Evolutionary conservation across 2,888 invertebrate species (phyloP).

Genomic region (Vesta saturnalis): DNA sequence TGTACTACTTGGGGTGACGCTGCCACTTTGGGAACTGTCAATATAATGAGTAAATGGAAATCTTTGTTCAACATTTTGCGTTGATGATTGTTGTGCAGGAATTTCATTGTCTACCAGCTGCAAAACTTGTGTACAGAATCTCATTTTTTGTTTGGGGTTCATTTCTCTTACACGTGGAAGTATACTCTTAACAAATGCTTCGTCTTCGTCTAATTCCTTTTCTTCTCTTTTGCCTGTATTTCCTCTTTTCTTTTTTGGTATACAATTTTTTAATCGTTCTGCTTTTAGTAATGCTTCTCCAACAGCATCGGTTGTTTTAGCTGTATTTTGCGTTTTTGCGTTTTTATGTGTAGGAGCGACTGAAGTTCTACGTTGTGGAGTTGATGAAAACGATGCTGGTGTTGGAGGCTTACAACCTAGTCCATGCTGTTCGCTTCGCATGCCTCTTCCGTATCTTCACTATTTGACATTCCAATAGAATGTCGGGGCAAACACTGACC

Average conservation of each 20-base stretch:
- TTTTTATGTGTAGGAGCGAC: not conserved
- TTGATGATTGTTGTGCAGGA: not conserved
- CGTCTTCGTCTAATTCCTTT: not conserved
- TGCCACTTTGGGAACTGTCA: conserved; percentile 9
- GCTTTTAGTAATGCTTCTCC: not conserved
- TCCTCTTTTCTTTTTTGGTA: not conserved
- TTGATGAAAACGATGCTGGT: not conserved
- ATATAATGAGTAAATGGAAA: not conserved
- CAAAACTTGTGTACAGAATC: conserved; percentile 11
- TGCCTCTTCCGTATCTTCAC: not conserved
- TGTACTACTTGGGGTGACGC: conserved; percentile 5
- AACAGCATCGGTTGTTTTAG: too few species aligned
- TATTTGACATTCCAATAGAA: not conserved
- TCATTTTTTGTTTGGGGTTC: conserved; percentile 14
- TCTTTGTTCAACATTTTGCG: too few species aligned
- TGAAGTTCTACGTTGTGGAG: not conserved
- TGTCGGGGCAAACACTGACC: conserved; percentile 2
- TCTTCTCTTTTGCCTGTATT: not conserved
- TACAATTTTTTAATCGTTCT: not conserved
- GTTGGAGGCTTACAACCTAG: not conserved
- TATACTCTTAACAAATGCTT: not conserved
- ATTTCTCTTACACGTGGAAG: conserved; percentile 4
- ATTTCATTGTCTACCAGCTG: conserved; percentile 6
- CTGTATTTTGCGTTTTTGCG: not conserved
- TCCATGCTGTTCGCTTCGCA: not conserved